Percentiles rank a stretch among this genome's conserved stretches.
phyloP scores from a whole-genome alignment of 2,113 vertebrate genomes.

The Gymnogyps californianus region DNA sequence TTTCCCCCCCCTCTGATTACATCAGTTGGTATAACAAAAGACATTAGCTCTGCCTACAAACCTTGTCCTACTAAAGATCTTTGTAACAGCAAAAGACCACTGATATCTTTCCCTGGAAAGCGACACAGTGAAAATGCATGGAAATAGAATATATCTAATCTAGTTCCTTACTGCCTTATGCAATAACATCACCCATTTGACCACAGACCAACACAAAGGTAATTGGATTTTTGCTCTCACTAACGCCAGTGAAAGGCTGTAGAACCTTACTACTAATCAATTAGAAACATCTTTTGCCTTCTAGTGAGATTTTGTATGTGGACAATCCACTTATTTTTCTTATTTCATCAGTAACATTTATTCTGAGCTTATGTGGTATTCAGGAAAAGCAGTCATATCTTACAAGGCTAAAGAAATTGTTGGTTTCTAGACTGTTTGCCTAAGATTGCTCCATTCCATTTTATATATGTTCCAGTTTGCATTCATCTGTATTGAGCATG shows the following conservation, averaged over 20 bases:
- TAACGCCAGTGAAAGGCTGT: background rate
- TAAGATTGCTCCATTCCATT: background rate
- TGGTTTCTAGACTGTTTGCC: background rate
- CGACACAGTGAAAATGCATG: background rate
- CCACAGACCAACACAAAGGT: background rate
- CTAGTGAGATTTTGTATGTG: background rate
- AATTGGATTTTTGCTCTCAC: background rate
- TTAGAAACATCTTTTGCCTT: background rate
- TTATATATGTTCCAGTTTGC: background rate
- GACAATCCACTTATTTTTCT: background rate
- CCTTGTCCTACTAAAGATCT: background rate
- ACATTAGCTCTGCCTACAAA: background rate
- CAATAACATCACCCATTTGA: background rate
- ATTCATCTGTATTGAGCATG: background rate
- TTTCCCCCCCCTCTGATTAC: rapidly evolving
- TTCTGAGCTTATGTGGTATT: background rate
- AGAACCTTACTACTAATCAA: background rate
- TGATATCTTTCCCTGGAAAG: background rate
- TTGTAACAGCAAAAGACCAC: background rate
- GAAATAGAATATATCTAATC: background rate
- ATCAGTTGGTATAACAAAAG: background rate
- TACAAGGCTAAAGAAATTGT: background rate
- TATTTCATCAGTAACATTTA: background rate
- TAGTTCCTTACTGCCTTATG: background rate
- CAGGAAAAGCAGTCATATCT: background rate